Percentiles rank a stretch among this genome's conserved stretches.
Conservation (phyloP, 2,797 vertebrate species). For the Muraenolepis orangiensis region DNA sequence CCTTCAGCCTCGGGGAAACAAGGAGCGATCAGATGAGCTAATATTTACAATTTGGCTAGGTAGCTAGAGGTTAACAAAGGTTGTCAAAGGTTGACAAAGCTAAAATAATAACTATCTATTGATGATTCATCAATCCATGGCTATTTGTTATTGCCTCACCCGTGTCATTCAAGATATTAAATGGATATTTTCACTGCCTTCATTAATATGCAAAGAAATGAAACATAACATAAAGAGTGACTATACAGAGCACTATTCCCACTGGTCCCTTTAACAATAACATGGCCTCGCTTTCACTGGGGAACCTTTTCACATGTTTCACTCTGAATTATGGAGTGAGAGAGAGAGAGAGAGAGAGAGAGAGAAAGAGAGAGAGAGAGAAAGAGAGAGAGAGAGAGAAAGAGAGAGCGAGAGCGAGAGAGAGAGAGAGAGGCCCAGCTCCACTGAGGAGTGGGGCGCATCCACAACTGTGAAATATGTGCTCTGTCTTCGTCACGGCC, state of each 20-base stretch:
- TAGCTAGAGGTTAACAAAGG: too few species aligned
- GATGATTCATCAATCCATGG: background rate
- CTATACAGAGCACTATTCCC: conserved; percentile 35
- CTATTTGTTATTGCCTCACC: background rate
- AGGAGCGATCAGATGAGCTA: background rate
- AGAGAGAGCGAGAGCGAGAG: background rate
- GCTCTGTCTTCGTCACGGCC: conserved; percentile 72
- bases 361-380: background rate
- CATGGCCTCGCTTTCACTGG: conserved; percentile 46
- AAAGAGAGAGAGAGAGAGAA: background rate
- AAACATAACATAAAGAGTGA: conserved; percentile 25
- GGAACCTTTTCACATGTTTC: conserved; percentile 64
- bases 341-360: conserved; percentile 32
- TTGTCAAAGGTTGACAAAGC: too few species aligned
- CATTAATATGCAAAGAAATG: background rate
- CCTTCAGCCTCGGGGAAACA: background rate
- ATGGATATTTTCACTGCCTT: background rate
- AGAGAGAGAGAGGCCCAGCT: background rate
- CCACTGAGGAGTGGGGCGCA: conserved; percentile 64
- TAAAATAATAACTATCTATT: background rate
- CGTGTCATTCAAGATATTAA: background rate
- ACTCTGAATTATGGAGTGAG: conserved; percentile 74
- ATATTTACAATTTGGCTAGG: background rate
- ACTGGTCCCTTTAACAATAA: conserved; percentile 57
- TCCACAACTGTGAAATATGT: conserved; percentile 82